Conservation (phyloP, 2,888 invertebrate genomes). For the Thymelicus lineola region DNA sequence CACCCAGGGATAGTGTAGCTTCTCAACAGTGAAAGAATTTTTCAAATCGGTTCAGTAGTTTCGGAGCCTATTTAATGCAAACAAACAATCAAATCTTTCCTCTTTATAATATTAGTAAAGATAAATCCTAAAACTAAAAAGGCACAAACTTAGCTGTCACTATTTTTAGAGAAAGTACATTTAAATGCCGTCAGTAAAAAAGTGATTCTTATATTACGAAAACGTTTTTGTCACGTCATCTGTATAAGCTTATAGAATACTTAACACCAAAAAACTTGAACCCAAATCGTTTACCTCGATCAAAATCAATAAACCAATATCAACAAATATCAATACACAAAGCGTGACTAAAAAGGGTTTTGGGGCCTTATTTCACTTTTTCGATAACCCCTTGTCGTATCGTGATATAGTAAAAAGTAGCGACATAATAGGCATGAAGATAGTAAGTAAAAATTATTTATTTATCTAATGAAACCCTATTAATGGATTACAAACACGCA, state of each 20-base stretch:
- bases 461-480: too few species aligned
- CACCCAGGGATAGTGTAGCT: too few species aligned
- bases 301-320: conserved; percentile 43
- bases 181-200: background rate
- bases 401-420: background rate
- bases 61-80: too few species aligned
- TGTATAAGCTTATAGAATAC: conserved; percentile 13
- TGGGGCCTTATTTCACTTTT: conserved; percentile 17
- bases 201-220: background rate
- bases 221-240: conserved; percentile 16
- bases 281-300: conserved; percentile 33
- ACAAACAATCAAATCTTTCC: too few species aligned
- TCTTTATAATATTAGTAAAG: too few species aligned
- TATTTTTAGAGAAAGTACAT: background rate
- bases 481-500: too few species aligned
- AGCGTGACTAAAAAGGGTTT: conserved; percentile 54
- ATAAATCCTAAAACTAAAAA: too few species aligned
- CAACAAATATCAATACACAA: conserved; percentile 63
- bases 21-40: too few species aligned
- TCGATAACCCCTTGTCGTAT: background rate
- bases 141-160: background rate
- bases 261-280: conserved; percentile 20
- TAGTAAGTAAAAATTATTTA: too few species aligned
- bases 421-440: too few species aligned
- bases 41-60: too few species aligned